Conservation (phyloP, 2,113 vertebrate species). For the Puma concolor region DNA sequence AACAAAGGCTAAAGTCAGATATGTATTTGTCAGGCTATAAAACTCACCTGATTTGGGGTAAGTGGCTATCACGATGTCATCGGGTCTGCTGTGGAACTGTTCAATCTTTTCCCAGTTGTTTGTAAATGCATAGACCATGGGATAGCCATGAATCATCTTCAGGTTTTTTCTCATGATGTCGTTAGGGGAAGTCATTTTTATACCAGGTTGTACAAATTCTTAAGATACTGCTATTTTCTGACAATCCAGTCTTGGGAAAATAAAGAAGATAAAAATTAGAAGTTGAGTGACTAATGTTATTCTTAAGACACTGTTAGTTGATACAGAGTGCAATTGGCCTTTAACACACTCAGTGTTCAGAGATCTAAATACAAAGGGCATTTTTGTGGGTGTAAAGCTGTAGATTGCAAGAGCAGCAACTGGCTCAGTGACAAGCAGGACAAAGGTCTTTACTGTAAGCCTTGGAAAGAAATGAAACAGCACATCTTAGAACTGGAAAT, state of each 20-base stretch:
- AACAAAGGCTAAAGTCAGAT: neutral
- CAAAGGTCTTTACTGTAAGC: slow-evolving; percentile 56
- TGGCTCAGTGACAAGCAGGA: neutral
- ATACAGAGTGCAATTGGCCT: neutral
- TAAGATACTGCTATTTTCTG: neutral
- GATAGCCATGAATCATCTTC: slow-evolving; percentile 60
- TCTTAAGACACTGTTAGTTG: neutral
- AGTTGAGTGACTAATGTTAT: neutral
- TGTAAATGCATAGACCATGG: slow-evolving; percentile 76
- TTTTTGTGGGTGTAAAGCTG: neutral
- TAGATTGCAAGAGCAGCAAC: neutral
- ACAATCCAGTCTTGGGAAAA: neutral
- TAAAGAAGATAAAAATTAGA: neutral
- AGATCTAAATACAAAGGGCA: slow-evolving; percentile 35
- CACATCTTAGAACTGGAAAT: neutral
- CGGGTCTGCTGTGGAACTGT: slow-evolving; percentile 79
- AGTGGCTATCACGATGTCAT: slow-evolving; percentile 84
- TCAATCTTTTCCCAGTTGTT: slow-evolving; percentile 77
- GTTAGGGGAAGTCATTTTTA: slow-evolving; percentile 52
- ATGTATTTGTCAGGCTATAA: neutral
- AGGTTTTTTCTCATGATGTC: slow-evolving; percentile 70
- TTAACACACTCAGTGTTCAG: neutral
- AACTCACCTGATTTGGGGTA: slow-evolving; percentile 87
- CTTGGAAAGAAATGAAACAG: neutral
- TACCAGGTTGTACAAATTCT: neutral